Evolutionary conservation across 1,140 invertebrate genomes (phyloP), one percentile per base, ranked within the genome.

Genomic region (Pentalonia nigronervosa): DNA sequence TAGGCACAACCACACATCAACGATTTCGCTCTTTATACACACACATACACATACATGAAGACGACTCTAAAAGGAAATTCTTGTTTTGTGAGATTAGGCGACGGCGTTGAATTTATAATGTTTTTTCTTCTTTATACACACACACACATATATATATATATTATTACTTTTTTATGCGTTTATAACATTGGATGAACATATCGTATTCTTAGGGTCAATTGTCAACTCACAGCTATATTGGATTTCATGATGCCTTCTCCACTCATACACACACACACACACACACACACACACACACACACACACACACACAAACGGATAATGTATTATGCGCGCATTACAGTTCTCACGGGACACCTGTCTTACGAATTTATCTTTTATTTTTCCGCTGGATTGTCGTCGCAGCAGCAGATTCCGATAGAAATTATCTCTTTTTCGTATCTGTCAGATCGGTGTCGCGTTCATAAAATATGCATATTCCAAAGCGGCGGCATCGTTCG

Each of bases 331-430:
- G 91, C 91, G 91, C 23, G 76, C 91, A 45, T 48, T 36, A 81
- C 36, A 84, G 91, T 93, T 93, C 91, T 93, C 91, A 93, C 91
- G 91, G 76, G 81, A 93, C 91, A 93, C 91, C 91, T 93, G 91
- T 93, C 91, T 93, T 93, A 93, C 91, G 91, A 93, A 93, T 93
- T 93, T 93, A 93, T 93, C 91, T 93, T 93, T 84, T 93, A 93
- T 93, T 93, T 92, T 93, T 86, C 91, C 91, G 91, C 81, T 50
- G 89, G 89, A 90, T 90, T 56, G 89, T 60, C 41, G 89, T 25
- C 11, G n/a, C 20, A 23, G 36, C 89, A 23, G 48, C 34, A 81
- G 76, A 93, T 93, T 93, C 91, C 91, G 91, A 93, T 93, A 81
- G 81, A 93, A 93, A 93, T 93, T 93, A 93, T 93, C 91, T 93